A percentile compares a stretch with the other conserved stretches of the same genome.
phyloP scores from a whole-genome alignment of 1,140 invertebrate genomes.

The Drosophila kurseongensis region DNA sequence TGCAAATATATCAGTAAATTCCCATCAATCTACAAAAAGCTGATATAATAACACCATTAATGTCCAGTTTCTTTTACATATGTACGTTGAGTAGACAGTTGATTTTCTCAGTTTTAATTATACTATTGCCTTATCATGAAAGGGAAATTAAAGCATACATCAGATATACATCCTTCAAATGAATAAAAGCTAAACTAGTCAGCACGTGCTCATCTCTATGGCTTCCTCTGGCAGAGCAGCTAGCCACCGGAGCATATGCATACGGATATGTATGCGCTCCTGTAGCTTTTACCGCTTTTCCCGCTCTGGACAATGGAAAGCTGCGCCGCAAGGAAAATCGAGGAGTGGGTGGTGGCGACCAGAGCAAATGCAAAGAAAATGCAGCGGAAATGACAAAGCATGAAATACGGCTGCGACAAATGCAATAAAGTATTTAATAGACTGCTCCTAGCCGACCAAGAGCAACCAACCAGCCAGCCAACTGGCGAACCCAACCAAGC shows the following conservation, averaged over 20 bases:
- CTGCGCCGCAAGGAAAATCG: slow-evolving; percentile 35
- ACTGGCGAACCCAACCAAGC: slow-evolving; percentile 23
- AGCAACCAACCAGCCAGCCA: slow-evolving; percentile 23
- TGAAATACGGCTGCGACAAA: slow-evolving; percentile 83
- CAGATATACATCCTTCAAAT: background rate
- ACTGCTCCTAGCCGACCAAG: slow-evolving; percentile 68
- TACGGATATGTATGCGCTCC: slow-evolving; percentile 15
- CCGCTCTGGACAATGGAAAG: slow-evolving; percentile 60
- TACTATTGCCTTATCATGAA: too few relatives aligned
- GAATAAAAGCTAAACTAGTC: background rate
- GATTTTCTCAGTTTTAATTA: too few relatives aligned
- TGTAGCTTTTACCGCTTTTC: slow-evolving; percentile 17
- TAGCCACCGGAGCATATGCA: slow-evolving; percentile 34
- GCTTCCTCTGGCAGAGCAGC: slow-evolving; percentile 1
- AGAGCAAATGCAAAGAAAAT: slow-evolving; percentile 74
- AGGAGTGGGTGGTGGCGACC: slow-evolving; percentile 6
- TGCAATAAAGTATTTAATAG: slow-evolving; percentile 84
- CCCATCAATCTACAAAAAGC: too few relatives aligned
- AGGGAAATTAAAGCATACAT: background rate
- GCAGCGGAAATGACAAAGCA: slow-evolving; percentile 82
- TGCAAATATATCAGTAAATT: too few relatives aligned
- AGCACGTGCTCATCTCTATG: slow-evolving; percentile 26
- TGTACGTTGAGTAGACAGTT: too few relatives aligned
- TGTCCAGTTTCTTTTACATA: too few relatives aligned
- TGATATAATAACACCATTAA: too few relatives aligned